Evolutionary conservation across 2,797 vertebrate genomes (phyloP).

Genomic region (Gymnothorax reevesii): DNA sequence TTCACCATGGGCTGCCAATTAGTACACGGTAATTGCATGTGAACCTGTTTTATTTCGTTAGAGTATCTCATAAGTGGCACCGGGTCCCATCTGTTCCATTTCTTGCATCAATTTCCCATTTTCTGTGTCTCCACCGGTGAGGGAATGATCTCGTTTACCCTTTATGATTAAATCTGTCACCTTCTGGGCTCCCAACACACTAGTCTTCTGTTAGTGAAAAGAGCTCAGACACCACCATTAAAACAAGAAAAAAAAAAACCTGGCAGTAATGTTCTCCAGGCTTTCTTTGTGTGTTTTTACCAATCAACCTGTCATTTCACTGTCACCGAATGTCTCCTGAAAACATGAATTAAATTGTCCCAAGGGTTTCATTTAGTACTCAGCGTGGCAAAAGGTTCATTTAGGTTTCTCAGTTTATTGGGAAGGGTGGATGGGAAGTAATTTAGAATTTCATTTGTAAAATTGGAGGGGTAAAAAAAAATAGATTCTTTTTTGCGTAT

Average conservation of each 20-base stretch:
- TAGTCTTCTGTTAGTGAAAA: not conserved
- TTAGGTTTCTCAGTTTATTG: not conserved
- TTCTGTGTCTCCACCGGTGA: not conserved
- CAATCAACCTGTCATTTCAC: conserved; percentile 6
- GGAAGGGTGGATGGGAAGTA: not conserved
- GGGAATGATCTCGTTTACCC: not conserved
- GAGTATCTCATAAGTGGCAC: not conserved
- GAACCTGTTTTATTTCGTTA: not conserved
- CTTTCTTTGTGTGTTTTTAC: not conserved
- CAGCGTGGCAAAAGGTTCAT: not conserved
- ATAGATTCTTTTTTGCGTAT: not conserved
- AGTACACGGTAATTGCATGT: not conserved
- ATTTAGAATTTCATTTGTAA: not conserved
- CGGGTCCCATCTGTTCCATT: not conserved
- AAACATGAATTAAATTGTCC: not conserved
- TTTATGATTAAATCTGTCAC: not conserved
- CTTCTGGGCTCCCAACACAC: not conserved
- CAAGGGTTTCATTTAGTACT: not conserved
- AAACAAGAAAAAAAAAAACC: not conserved
- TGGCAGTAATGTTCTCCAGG: not conserved
- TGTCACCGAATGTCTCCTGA: conserved; percentile 1
- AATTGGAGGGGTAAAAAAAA: not conserved
- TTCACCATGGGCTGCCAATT: no score
- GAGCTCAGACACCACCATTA: not conserved
- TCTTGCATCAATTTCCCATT: not conserved